These are phyloP conservation scores for Aleiodes testaceus DNA, from an alignment of 2,888 invertebrate genomes.

Conservation along the genomic window DNA sequence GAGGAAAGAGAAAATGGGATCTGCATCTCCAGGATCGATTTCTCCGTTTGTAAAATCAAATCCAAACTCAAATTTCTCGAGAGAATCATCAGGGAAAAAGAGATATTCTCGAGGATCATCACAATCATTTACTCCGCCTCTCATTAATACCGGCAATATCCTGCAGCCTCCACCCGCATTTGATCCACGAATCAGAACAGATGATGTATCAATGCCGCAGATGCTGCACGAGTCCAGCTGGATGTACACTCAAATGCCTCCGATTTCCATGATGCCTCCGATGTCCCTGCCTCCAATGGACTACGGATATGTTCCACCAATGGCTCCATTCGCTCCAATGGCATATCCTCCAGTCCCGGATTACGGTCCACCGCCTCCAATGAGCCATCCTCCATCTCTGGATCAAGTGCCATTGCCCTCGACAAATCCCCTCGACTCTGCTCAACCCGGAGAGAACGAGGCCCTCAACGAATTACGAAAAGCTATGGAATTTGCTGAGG, in stretches of 20 bases:
- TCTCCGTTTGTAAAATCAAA: too few relatives aligned
- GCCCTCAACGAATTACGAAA: slow-evolving; percentile 67
- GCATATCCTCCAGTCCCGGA: slow-evolving; percentile 26
- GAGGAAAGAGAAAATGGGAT: too few relatives aligned
- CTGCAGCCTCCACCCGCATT: slow-evolving; percentile 56
- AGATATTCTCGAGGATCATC: too few relatives aligned
- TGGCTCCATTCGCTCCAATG: slow-evolving; percentile 39
- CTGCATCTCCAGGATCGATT: too few relatives aligned
- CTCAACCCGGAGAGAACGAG: slow-evolving; percentile 56
- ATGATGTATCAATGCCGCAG: slow-evolving; percentile 17
- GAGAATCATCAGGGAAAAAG: too few relatives aligned
- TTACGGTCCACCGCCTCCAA: slow-evolving; percentile 24
- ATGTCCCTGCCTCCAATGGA: slow-evolving; percentile 19
- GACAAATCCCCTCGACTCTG: slow-evolving; percentile 4
- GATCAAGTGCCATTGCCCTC: background rate
- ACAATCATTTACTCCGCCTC: background rate
- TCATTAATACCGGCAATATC: slow-evolving; percentile 40
- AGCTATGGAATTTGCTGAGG: slow-evolving; percentile 68
- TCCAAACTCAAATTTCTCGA: too few relatives aligned
- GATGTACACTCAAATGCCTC: slow-evolving; percentile 16
- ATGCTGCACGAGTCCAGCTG: slow-evolving; percentile 41
- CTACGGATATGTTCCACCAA: slow-evolving; percentile 31
- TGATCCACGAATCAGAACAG: slow-evolving; percentile 52
- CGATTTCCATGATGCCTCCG: slow-evolving; percentile 41
- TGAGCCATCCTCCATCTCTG: slow-evolving; percentile 21